Conservation (phyloP, 1,140 invertebrate species). For the Choristoneura fumiferana region DNA sequence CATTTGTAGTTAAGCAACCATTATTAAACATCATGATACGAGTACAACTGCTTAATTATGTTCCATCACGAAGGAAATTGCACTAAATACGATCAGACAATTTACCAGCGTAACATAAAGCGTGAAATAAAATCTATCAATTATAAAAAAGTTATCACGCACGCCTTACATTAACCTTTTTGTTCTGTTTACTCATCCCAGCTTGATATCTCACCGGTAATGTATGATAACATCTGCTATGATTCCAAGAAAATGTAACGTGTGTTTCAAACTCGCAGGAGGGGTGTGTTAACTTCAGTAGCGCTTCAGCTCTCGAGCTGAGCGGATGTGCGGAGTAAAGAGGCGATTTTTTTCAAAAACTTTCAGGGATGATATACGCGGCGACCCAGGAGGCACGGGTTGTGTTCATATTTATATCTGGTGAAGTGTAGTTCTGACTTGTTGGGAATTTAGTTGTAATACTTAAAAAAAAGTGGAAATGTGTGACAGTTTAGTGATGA, state of each 20-base stretch:
- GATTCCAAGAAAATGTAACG: background rate
- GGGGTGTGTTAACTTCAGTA: constrained; percentile 38
- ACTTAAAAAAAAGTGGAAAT: constrained; percentile 2
- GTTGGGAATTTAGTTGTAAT: constrained; percentile 16
- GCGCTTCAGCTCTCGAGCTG: constrained; percentile 47
- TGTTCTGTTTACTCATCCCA: background rate
- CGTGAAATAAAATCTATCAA: no score
- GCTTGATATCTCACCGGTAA: background rate
- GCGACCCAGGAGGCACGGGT: constrained; percentile 5
- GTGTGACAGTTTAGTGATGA: constrained; percentile 15
- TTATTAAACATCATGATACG: no score
- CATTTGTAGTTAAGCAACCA: no score
- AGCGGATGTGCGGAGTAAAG: constrained; percentile 30
- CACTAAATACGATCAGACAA: no score
- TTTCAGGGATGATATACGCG: constrained; percentile 47
- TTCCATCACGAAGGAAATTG: no score
- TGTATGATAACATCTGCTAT: constrained; percentile 1
- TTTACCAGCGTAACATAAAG: no score
- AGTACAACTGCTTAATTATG: no score
- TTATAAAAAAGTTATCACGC: background rate
- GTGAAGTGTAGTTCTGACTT: constrained; percentile 24
- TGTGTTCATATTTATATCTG: constrained; percentile 14
- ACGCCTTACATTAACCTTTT: background rate
- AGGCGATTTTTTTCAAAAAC: constrained; percentile 51
- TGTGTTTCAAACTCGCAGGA: constrained; percentile 4